Conservation (phyloP, 2,888 invertebrate species). For the Ferrisia virgata region DNA sequence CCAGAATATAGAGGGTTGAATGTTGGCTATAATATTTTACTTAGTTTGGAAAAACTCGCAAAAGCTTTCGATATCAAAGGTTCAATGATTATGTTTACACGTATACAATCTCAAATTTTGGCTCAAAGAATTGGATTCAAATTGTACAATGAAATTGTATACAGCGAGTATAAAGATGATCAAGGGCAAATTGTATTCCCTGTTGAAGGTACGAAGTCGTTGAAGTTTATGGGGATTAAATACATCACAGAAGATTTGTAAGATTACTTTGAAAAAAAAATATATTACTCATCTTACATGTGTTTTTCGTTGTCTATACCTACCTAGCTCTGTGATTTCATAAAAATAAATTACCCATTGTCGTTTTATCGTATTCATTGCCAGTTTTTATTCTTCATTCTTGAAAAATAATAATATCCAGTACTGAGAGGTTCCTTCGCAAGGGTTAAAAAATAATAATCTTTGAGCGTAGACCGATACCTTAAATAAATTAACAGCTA, state of each 20-base stretch:
- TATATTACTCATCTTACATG: no score
- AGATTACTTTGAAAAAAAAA: neutral
- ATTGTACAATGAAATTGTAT: constrained; percentile 39
- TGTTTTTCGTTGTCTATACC: no score
- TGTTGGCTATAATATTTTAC: constrained; percentile 30
- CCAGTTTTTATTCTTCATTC: no score
- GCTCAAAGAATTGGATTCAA: constrained; percentile 39
- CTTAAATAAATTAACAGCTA: no score
- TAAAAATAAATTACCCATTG: no score
- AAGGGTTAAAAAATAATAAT: no score
- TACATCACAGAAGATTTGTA: neutral
- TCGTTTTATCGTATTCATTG: no score
- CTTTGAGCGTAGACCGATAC: no score
- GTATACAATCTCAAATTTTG: constrained; percentile 36
- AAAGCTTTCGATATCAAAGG: constrained; percentile 11
- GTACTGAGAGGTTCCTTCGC: no score
- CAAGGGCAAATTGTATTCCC: constrained; percentile 37
- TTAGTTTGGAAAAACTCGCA: neutral
- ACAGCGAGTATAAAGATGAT: constrained; percentile 44
- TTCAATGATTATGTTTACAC: constrained; percentile 39
- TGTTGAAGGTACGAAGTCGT: neutral
- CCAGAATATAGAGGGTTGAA: constrained; percentile 37
- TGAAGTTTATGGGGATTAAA: constrained; percentile 39
- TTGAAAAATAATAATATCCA: no score
- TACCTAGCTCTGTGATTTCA: no score